Conservation (phyloP, 2,797 vertebrate genomes). For the Parambassis ranga region DNA sequence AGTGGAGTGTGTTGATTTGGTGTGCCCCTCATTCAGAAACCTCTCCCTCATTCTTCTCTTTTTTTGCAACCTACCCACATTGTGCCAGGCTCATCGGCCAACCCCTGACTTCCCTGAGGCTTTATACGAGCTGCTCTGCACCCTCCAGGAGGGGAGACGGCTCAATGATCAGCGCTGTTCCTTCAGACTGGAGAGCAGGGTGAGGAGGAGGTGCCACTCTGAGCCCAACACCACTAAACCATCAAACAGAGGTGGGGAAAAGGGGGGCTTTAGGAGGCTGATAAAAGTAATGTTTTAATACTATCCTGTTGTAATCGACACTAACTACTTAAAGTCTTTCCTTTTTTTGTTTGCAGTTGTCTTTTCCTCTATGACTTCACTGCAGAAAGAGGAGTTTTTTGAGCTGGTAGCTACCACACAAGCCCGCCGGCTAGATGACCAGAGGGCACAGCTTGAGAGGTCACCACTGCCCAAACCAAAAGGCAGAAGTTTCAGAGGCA, state of each 20-base stretch:
- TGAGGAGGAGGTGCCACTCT: conserved; percentile 81
- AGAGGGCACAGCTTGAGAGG: conserved; percentile 79
- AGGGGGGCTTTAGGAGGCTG: too few species aligned
- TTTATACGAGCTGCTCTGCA: conserved; percentile 81
- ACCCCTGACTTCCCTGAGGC: conserved; percentile 81
- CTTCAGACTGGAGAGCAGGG: conserved; percentile 67
- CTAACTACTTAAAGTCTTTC: background rate
- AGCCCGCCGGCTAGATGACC: conserved; percentile 86
- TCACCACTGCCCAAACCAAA: conserved; percentile 43
- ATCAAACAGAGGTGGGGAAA: conserved; percentile 70
- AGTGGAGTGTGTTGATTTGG: conserved; percentile 27
- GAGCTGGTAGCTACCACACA: conserved; percentile 85
- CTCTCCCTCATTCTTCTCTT: background rate
- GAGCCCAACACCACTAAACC: conserved; percentile 78
- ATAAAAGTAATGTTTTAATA: conserved; percentile 11
- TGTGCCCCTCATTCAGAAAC: conserved; percentile 40
- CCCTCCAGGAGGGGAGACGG: conserved; percentile 80
- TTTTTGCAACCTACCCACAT: conserved; percentile 12
- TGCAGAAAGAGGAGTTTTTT: conserved; percentile 89
- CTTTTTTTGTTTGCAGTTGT: conserved; percentile 62
- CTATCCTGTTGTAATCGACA: background rate
- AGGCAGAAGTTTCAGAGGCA: conserved; percentile 75
- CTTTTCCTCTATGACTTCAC: conserved; percentile 86
- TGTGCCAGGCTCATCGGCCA: conserved; percentile 69
- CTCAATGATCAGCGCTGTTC: conserved; percentile 86